These are phyloP conservation scores for Pimephales promelas DNA, from an alignment of 2,113 vertebrate genomes.

Conservation along the genomic window DNA sequence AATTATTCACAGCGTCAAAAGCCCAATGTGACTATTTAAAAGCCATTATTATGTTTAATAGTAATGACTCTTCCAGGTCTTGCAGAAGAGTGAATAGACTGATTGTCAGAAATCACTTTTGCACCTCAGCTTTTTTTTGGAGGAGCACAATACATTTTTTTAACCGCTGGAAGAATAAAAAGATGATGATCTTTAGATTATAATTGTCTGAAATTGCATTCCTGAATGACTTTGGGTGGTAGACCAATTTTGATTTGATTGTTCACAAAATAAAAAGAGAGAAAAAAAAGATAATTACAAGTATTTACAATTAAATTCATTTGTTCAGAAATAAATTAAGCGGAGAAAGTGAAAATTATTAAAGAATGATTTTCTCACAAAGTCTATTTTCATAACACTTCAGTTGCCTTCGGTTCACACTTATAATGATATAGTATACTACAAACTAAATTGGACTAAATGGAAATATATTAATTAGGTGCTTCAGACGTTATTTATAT, in stretches of 20 bases:
- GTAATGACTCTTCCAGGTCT: conserved; percentile 78
- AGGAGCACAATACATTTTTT: too few relatives aligned
- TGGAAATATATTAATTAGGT: conserved; percentile 31
- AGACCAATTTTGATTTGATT: conserved; percentile 22
- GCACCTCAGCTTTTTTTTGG: conserved; percentile 40
- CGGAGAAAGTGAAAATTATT: conserved; percentile 2
- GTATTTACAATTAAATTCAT: conserved; percentile 1
- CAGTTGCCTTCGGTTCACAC: conserved; percentile 6
- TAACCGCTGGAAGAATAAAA: not conserved
- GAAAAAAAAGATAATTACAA: not conserved
- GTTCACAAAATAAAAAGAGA: not conserved
- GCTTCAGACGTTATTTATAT: not conserved
- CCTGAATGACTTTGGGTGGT: conserved; percentile 2
- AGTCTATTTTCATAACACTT: conserved; percentile 9
- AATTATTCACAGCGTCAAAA: conserved; percentile 77
- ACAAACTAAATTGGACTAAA: conserved; percentile 1
- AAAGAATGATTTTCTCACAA: conserved; percentile 5
- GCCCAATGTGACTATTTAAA: conserved; percentile 73
- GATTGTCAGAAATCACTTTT: conserved; percentile 65
- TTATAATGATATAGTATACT: not conserved
- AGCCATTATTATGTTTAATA: conserved; percentile 82
- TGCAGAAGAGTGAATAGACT: conserved; percentile 54
- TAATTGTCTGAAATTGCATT: not conserved
- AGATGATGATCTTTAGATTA: not conserved
- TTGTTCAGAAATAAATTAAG: not conserved